Conservation (phyloP, 2,113 vertebrate genomes). For the Camelus dromedarius region DNA sequence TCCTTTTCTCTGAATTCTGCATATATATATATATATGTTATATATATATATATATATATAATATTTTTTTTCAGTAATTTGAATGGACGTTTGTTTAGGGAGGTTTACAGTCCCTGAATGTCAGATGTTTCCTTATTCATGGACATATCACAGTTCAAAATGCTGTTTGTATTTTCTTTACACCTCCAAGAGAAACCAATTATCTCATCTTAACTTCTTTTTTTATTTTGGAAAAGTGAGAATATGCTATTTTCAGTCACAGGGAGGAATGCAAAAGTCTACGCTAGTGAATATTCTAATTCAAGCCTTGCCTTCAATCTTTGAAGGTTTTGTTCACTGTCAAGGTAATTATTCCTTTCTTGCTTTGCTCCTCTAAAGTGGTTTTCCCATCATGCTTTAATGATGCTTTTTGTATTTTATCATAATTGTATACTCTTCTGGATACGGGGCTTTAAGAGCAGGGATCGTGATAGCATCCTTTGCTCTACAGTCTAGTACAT, state of each 20-base stretch:
- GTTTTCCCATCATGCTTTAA: slow-evolving; percentile 11
- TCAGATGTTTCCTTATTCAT: slow-evolving; percentile 39
- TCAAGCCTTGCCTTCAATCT: slow-evolving; percentile 9
- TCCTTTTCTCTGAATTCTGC: not conserved
- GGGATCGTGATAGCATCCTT: not conserved
- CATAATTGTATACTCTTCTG: not conserved
- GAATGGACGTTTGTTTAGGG: slow-evolving; percentile 46
- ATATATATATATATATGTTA: not conserved
- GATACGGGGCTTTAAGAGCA: not conserved
- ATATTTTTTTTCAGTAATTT: not conserved
- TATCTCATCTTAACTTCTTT: not conserved
- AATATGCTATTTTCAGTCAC: slow-evolving; percentile 22
- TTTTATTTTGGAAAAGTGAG: slow-evolving; percentile 10
- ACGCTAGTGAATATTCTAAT: slow-evolving; percentile 11
- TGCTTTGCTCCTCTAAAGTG: not conserved
- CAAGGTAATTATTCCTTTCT: slow-evolving; percentile 15
- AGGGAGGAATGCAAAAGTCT: not conserved
- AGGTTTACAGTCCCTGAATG: not conserved
- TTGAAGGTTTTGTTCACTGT: slow-evolving; percentile 6
- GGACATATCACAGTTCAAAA: not conserved
- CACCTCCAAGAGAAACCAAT: slow-evolving; percentile 10
- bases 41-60: slow-evolving; percentile 1
- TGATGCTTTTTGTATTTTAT: not conserved
- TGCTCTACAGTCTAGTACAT: not conserved
- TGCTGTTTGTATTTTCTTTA: not conserved